Evolutionary conservation across 2,797 vertebrate species (phyloP), one percentile per base, ranked within the genome.

Genomic region (Oreortyx pictus): DNA sequence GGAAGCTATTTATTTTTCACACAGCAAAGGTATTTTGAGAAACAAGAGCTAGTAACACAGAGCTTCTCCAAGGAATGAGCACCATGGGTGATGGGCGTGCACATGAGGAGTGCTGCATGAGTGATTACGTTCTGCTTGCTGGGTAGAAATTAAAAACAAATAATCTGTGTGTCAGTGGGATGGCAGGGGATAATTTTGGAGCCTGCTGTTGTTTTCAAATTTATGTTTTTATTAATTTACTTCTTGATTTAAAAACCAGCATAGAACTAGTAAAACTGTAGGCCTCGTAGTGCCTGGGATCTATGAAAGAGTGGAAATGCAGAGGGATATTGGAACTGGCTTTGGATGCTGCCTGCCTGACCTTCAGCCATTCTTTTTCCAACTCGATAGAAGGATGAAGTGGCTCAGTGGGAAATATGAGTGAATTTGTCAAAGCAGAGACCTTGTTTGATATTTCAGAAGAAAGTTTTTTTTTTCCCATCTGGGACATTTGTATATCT

Each of bases 1-100:
- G 84, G 46, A 92, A 88, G 89, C 79, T 94, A 20, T 94, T 93
- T 95, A 19, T 95, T 94, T 94, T 96, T 93, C 94, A 92, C 92
- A 88, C 76, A 94, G 82, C 82, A 88, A 87, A 86, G 50, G 62
- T 70, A 85, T 88, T 96, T 92, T 90, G 82, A 66, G 82, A 94
- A 96, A 87, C 87, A 95, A 77, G 73, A 70, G 87, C 75, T 73
- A 56, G 73, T 54, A 88, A 83, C 41, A 60, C 73, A 56, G 35
- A 81, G 74, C 65, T 75, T 60, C 77, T 86, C 46, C 47, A 59
- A 73, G 87, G 70, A 91, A 49, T 4, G 19, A 92, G 66, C 3
- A 5, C 39, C 70, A 4, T 47, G 54, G 75, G 43, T 33, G 27
- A 59, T 78, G 88, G 86, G 80, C 3, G 2, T 77, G 43, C 1